Percentiles rank a stretch among this genome's conserved stretches.
Evolutionary conservation across 1,140 invertebrate genomes (phyloP).

Genomic region (Zaprionus camerounensis): DNA sequence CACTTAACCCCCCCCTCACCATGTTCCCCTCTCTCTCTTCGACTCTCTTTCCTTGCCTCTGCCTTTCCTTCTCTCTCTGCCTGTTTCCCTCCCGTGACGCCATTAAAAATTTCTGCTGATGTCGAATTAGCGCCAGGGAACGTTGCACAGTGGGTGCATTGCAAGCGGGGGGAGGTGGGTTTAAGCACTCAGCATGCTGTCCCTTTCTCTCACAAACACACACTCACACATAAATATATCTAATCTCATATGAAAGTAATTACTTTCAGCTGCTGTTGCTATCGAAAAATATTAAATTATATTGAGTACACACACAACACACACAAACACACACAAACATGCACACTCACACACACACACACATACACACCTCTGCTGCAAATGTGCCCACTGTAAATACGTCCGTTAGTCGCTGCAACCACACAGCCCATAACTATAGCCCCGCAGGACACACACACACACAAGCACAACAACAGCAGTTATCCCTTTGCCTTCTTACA

Average conservation of each 20-base stretch:
- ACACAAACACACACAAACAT: constrained; percentile 51
- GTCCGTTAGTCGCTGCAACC: constrained; percentile 1
- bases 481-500: constrained; percentile 14
- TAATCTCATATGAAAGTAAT: constrained; percentile 82
- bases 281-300: constrained; percentile 83
- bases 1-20: neutral
- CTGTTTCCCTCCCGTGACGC: constrained; percentile 6
- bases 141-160: neutral
- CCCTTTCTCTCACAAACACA: neutral
- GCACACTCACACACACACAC: constrained; percentile 5
- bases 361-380: constrained; percentile 12
- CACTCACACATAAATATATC: constrained; percentile 75
- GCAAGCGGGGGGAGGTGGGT: neutral
- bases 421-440: constrained; percentile 67
- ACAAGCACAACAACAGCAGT: constrained; percentile 19
- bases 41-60: neutral
- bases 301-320: constrained; percentile 68
- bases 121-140: constrained; percentile 63
- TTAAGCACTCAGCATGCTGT: constrained; percentile 25
- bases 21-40: neutral
- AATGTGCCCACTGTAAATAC: neutral
- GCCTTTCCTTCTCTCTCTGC: neutral
- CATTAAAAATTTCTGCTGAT: constrained; percentile 77
- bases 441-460: constrained; percentile 3
- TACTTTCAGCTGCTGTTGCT: constrained; percentile 81